Percentiles rank a stretch among this genome's conserved stretches.
Evolutionary conservation across 2,797 vertebrate species (phyloP).

Genomic region (Paedocypris micromegethes): DNA sequence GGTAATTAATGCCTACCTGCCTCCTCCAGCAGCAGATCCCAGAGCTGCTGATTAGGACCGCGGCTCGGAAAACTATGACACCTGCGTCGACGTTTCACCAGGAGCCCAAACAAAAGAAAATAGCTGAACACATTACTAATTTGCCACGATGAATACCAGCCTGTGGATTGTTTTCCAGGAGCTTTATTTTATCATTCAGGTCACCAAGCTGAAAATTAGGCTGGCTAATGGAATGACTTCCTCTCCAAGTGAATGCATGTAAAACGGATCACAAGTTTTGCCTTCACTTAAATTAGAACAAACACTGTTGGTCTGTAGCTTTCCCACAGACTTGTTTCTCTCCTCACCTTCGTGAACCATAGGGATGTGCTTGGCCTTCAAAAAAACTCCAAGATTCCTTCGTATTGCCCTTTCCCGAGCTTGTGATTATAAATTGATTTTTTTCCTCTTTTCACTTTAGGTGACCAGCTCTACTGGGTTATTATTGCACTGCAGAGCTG

Average conservation of each 20-base stretch:
- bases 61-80: conserved; percentile 58
- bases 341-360: conserved; percentile 48
- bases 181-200: conserved; percentile 58
- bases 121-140: conserved; percentile 41
- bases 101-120: conserved; percentile 60
- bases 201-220: conserved; percentile 55
- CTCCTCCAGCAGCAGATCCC: conserved; percentile 52
- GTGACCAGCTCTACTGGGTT: conserved; percentile 51
- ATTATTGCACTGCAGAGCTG: conserved; percentile 52
- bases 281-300: not conserved
- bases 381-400: conserved; percentile 65
- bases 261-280: conserved; percentile 48
- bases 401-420: conserved; percentile 64
- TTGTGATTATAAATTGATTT: conserved; percentile 73
- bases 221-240: conserved; percentile 64
- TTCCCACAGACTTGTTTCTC: conserved; percentile 27
- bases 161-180: conserved; percentile 14
- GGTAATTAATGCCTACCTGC: conserved; percentile 57
- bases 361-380: conserved; percentile 51
- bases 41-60: conserved; percentile 61
- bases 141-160: conserved; percentile 12
- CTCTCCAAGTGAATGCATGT: conserved; percentile 58
- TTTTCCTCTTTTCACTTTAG: conserved; percentile 38
- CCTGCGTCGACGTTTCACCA: conserved; percentile 55
- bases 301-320: not conserved